Evolutionary conservation across 2,888 invertebrate genomes (phyloP), one percentile per base, ranked within the genome.

Genomic region (Drosophila ezoana): DNA sequence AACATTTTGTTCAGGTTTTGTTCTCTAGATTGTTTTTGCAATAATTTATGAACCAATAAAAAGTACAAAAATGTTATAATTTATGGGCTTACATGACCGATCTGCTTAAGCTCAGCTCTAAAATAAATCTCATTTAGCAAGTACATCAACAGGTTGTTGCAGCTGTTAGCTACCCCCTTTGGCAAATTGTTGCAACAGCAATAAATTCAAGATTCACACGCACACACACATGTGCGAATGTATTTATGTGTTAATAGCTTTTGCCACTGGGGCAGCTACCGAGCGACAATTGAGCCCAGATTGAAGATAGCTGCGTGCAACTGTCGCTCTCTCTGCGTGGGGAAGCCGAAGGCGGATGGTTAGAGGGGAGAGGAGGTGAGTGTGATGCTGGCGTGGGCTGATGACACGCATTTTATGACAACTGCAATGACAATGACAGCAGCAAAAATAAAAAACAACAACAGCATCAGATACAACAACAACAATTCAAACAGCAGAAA

Each of bases 391-490:
- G 53, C 45, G 79, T 81, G 64, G 79, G 79, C 52, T 60, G 70
- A 56, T 79, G 82, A 83, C 84, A 76, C 76, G 79, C 86, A 79
- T 69, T 69, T 86, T 63, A 86, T 81, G 81, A 86, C 82, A 83
- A 83, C 70, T 85, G 85, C 82, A 82, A 73, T 67, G 67, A 68
- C 77, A 65, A 68, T 60, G 57, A 49, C 60, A 69, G 52, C 63
- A 56, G 40, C 62, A 44, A 52, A 14, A 43, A 14, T 41, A 38
- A 43, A 14, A 38, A 38, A 45, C 32, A 16, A 32, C 38, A 43
- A 35, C 49, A 53, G 0, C 23, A 52, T 8, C 54, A 63, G 1
- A 56, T 40, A 40, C 58, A 37, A 16, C 58, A 58, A 53, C 38
- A 57, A 49, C 49, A 23, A 49, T 18, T 58, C 51, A 62, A 47